Conservation (phyloP, 2,888 invertebrate species). For the Pimpla rufipes region DNA sequence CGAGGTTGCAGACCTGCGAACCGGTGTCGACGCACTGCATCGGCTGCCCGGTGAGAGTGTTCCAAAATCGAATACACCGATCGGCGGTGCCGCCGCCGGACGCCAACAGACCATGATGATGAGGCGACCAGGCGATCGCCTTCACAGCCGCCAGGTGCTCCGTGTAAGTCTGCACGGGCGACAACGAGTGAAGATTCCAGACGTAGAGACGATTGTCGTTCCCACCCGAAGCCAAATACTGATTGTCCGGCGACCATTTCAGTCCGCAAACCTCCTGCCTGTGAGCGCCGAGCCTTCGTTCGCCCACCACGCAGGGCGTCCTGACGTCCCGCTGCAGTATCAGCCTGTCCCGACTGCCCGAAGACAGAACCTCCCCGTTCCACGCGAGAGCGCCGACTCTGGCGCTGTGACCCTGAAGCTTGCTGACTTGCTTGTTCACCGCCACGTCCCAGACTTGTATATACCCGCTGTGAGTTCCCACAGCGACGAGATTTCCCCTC, state of each 20-base stretch:
- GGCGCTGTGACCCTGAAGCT: conserved; percentile 96
- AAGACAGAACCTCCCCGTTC: conserved; percentile 98
- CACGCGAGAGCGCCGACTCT: conserved; percentile 97
- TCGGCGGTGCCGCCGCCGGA: conserved; percentile 99
- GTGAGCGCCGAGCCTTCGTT: conserved; percentile 95
- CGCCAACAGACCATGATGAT: conserved; percentile 98
- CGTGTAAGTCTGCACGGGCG: conserved; percentile 97
- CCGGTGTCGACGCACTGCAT: conserved; percentile 99
- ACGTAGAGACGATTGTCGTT: conserved; percentile 98
- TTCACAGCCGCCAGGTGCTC: conserved; percentile 99
- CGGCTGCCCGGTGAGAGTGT: conserved; percentile 98
- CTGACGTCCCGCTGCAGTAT: conserved; percentile 98
- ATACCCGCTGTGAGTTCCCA: conserved; percentile 98
- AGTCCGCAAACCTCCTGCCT: conserved; percentile 99
- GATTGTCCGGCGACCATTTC: conserved; percentile 99
- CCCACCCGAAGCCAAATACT: conserved; percentile 98
- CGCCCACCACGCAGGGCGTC: conserved; percentile 91
- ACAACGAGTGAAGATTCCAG: conserved; percentile 95
- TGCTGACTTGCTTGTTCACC: conserved; percentile 96
- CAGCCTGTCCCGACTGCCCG: conserved; percentile 97
- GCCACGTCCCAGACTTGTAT: conserved; percentile 99
- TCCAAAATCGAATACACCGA: conserved; percentile 98
- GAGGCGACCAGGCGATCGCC: conserved; percentile 99
- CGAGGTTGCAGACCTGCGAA: conserved; percentile 98
- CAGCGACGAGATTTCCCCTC: conserved; percentile 97